A percentile compares a stretch with the other conserved stretches of the same genome.
These are phyloP conservation scores for Hirtodrosophila histrioides DNA, from an alignment of 2,888 invertebrate species.

Conservation along the genomic window DNA sequence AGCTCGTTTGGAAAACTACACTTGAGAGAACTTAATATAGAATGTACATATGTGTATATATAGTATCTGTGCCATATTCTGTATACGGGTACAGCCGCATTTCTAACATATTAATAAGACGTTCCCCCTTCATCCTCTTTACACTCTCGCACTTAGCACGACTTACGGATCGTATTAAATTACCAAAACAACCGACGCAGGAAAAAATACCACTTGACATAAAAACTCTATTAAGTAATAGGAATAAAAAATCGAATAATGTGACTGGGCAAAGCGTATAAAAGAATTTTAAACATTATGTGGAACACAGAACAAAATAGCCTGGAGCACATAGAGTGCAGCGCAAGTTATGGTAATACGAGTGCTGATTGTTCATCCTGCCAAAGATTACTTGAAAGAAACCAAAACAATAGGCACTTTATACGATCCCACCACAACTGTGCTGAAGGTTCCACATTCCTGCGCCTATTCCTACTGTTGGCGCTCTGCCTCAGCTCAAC, in stretches of 20 bases:
- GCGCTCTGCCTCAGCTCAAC: slow-evolving; percentile 27
- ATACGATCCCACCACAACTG: slow-evolving; percentile 1
- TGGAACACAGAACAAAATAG: slow-evolving; percentile 17
- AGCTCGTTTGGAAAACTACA: slow-evolving; percentile 53
- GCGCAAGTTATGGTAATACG: neutral
- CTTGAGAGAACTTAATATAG: slow-evolving; percentile 27
- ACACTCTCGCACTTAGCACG: slow-evolving; percentile 33
- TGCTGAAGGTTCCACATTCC: slow-evolving; percentile 29
- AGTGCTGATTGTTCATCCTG: slow-evolving; percentile 32
- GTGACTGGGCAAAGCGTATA: slow-evolving; percentile 29
- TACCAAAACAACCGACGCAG: slow-evolving; percentile 37
- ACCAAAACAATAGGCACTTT: neutral
- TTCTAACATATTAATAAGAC: slow-evolving; percentile 20
- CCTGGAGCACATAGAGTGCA: slow-evolving; percentile 6
- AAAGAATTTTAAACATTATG: slow-evolving; percentile 34
- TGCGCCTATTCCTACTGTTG: slow-evolving; percentile 24
- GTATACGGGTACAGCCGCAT: slow-evolving; percentile 49
- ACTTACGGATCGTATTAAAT: slow-evolving; percentile 57
- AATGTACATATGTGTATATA: slow-evolving; percentile 35
- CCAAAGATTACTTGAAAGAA: slow-evolving; percentile 24
- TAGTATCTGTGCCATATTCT: slow-evolving; percentile 21
- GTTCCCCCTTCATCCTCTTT: slow-evolving; percentile 24
- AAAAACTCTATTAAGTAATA: slow-evolving; percentile 5
- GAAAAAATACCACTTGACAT: slow-evolving; percentile 1
- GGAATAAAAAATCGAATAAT: slow-evolving; percentile 36